These are phyloP conservation scores for Piprites chloris DNA, from an alignment of 2,113 vertebrate genomes.

Conservation along the genomic window DNA sequence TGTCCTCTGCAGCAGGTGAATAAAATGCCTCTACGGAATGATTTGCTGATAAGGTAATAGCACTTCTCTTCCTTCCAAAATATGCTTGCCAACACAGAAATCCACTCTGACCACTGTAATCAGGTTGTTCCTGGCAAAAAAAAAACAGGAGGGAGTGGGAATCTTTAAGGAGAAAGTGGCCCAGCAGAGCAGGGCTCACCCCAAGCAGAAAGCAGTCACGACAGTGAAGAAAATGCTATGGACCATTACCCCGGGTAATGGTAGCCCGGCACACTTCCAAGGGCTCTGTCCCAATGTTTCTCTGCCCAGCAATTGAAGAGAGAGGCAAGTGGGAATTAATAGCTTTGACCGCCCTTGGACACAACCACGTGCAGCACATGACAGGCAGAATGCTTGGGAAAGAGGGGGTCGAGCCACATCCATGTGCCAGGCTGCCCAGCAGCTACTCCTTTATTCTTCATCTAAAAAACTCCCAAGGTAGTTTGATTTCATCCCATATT, in stretches of 20 bases:
- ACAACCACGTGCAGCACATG: rapidly evolving
- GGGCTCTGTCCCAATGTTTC: neutral
- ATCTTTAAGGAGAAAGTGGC: neutral
- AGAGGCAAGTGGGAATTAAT: neutral
- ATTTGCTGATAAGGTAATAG: neutral
- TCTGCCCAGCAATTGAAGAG: neutral
- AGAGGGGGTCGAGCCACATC: rapidly evolving
- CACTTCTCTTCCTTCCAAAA: neutral
- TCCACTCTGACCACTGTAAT: neutral
- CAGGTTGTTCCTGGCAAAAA: neutral
- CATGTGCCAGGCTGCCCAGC: neutral
- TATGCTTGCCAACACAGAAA: neutral
- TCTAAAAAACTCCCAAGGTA: neutral
- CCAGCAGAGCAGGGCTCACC: neutral
- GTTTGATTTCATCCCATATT: neutral
- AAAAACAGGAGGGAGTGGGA: neutral
- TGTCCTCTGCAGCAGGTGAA: neutral
- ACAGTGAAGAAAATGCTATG: rapidly evolving
- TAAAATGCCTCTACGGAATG: neutral
- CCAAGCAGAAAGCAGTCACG: neutral
- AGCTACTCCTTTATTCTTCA: neutral
- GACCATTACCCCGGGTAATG: neutral
- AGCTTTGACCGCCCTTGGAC: neutral
- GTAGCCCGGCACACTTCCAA: neutral
- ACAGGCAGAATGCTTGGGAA: neutral